These are phyloP conservation scores for Xiphophorus birchmanni DNA, from an alignment of 2,797 vertebrate genomes.

Conservation along the genomic window DNA sequence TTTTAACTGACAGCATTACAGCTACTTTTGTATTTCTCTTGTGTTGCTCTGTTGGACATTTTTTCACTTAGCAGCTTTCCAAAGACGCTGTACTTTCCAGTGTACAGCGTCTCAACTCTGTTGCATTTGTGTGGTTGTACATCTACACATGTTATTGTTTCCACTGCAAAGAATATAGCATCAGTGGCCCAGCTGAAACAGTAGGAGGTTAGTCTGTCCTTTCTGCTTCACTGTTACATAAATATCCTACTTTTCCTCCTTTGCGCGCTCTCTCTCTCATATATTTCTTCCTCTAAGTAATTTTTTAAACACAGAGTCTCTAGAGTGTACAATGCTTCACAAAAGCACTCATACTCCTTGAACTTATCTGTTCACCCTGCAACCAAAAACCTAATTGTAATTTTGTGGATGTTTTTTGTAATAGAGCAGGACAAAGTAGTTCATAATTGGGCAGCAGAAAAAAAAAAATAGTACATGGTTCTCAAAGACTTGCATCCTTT, in stretches of 20 bases:
- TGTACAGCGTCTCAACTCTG: not conserved
- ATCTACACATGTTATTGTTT: constrained; percentile 8
- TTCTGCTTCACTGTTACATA: constrained; percentile 57
- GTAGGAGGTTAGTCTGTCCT: constrained; percentile 66
- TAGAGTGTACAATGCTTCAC: not conserved
- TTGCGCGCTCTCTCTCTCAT: not conserved
- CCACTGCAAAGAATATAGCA: constrained; percentile 25
- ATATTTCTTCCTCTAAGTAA: constrained; percentile 16
- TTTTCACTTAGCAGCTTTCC: constrained; percentile 22
- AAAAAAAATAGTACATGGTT: not conserved
- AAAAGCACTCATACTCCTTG: not conserved
- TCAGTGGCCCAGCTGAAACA: constrained; percentile 46
- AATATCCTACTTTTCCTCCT: constrained; percentile 51
- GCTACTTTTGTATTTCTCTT: not conserved
- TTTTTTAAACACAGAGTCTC: not conserved
- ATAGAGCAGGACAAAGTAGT: not conserved
- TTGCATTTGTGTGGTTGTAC: constrained; percentile 6
- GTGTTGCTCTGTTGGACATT: not conserved
- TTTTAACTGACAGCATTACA: not conserved
- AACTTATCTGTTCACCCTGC: not conserved
- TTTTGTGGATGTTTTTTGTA: not conserved
- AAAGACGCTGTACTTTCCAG: not conserved
- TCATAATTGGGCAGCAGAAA: not conserved
- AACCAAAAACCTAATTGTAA: not conserved
- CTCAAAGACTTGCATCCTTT: not conserved